phyloP scores from a whole-genome alignment of 2,888 invertebrate species.

The Coenonympha arcania region DNA sequence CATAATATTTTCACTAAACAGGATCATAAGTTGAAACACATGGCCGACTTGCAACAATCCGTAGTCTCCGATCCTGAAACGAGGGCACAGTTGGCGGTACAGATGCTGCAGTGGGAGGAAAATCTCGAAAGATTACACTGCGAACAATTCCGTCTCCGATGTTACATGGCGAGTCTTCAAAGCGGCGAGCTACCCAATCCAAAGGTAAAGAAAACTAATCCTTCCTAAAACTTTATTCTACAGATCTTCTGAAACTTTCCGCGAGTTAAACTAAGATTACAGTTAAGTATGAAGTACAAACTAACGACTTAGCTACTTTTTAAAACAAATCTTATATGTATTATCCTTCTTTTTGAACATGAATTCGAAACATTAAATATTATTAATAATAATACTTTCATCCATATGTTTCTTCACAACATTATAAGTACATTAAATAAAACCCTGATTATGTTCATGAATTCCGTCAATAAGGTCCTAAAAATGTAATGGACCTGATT shows the following conservation, averaged over 20 bases:
- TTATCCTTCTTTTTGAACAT: neutral
- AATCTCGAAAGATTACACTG: constrained; percentile 96
- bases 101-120: constrained; percentile 97
- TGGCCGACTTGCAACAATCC: constrained; percentile 99
- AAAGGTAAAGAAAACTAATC: constrained; percentile 77
- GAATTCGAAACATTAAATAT: too few relatives aligned
- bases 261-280: neutral
- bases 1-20: constrained; percentile 45
- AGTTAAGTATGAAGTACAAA: constrained; percentile 1
- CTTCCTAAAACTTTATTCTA: neutral
- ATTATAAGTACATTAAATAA: too few relatives aligned
- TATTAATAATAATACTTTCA: too few relatives aligned
- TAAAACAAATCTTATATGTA: too few relatives aligned
- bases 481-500: constrained; percentile 24
- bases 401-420: too few relatives aligned
- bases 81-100: constrained; percentile 91
- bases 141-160: constrained; percentile 95
- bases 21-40: constrained; percentile 97
- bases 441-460: neutral
- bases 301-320: neutral
- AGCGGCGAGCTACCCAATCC: constrained; percentile 97
- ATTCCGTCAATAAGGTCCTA: constrained; percentile 10
- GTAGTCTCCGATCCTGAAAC: constrained; percentile 94
- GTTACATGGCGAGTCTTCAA: constrained; percentile 97
- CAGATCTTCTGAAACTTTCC: neutral